Conservation (phyloP, 2,797 vertebrate species). For the Sarcophilus harrisii region DNA sequence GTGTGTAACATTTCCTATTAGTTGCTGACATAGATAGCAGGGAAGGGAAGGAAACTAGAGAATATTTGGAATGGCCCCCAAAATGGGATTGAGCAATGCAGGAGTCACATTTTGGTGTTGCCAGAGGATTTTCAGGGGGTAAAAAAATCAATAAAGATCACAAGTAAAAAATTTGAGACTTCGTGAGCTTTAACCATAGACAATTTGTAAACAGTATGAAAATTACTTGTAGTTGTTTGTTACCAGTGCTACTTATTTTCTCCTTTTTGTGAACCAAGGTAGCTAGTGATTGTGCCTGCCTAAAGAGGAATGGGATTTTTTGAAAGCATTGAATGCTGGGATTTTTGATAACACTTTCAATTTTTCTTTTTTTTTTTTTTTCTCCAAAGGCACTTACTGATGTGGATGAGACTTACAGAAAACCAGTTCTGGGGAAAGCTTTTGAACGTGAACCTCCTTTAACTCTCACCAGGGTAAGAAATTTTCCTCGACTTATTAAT, state of each 20-base stretch:
- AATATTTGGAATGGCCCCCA: not conserved
- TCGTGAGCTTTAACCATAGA: not conserved
- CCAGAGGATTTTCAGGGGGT: not conserved
- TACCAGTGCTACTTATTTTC: not conserved
- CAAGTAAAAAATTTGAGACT: not conserved
- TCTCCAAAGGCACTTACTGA: slow-evolving; percentile 94
- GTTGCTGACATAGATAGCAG: not conserved
- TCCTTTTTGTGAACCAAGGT: slow-evolving; percentile 3
- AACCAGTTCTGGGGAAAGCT: slow-evolving; percentile 94
- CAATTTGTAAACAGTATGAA: not conserved
- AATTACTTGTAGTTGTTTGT: not conserved
- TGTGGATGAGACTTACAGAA: slow-evolving; percentile 97
- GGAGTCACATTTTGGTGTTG: not conserved
- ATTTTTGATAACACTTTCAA: slow-evolving; percentile 44
- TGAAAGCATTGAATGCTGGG: slow-evolving; percentile 43
- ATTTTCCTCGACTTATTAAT: slow-evolving; percentile 19
- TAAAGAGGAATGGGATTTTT: slow-evolving; percentile 24
- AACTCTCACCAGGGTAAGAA: slow-evolving; percentile 92
- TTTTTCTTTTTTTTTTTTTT: not conserved
- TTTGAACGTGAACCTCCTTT: slow-evolving; percentile 94
- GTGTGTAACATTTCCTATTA: not conserved
- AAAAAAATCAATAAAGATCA: not conserved
- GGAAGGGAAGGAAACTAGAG: not conserved
- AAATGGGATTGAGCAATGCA: not conserved
- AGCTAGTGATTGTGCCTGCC: slow-evolving; percentile 12